Evolutionary conservation across 35 echinoderm and acorn worm species (phyloP).

Genomic region (Diadema setosum): DNA sequence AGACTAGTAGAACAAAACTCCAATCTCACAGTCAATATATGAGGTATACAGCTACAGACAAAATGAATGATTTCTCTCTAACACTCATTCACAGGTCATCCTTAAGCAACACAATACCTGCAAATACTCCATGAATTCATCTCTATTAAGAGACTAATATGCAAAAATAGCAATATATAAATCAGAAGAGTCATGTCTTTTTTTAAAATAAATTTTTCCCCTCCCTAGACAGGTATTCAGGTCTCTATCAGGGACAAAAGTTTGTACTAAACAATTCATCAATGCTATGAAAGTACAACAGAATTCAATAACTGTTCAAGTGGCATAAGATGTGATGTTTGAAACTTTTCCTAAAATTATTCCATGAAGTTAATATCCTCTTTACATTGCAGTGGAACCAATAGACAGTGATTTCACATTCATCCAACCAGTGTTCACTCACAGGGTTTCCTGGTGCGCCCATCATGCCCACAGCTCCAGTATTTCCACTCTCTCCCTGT

Average conservation of each 20-base stretch:
- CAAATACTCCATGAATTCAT: neutral
- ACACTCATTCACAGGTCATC: neutral
- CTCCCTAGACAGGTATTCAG: too few species aligned
- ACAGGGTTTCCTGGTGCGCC: conserved; percentile 58
- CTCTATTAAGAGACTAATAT: too few species aligned
- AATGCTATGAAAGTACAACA: too few species aligned
- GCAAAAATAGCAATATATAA: too few species aligned
- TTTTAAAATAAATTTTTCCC: too few species aligned
- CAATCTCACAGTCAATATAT: neutral
- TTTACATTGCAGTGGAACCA: neutral
- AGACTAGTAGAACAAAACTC: neutral
- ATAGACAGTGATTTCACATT: too few species aligned
- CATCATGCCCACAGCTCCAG: conserved; percentile 29
- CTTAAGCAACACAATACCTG: neutral
- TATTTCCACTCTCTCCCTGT: conserved; percentile 52
- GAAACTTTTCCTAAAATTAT: neutral
- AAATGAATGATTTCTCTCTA: neutral
- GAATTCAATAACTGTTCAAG: too few species aligned
- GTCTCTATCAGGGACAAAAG: too few species aligned
- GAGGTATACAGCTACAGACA: neutral
- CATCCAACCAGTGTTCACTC: too few species aligned
- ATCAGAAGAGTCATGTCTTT: too few species aligned
- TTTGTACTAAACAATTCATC: too few species aligned
- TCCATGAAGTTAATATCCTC: neutral
- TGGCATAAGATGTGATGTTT: too few species aligned